Evolutionary conservation across 2,797 vertebrate genomes (phyloP).

Genomic region (Pteropus rufus): DNA sequence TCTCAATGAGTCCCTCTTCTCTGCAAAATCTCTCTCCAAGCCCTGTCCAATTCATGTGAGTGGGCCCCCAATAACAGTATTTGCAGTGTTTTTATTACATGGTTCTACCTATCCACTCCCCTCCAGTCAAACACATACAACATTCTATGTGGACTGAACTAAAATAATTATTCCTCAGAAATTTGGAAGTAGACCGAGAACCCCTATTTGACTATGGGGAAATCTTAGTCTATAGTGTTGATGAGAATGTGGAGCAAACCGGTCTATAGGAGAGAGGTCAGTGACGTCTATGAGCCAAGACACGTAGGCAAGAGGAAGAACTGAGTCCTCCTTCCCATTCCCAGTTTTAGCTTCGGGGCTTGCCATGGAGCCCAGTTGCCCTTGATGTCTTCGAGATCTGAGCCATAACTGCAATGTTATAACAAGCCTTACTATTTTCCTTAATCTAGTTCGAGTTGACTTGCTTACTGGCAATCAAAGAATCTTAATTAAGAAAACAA

Average conservation of each 20-base stretch:
- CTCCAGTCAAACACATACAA: not conserved
- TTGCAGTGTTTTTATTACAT: not conserved
- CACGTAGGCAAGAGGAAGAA: not conserved
- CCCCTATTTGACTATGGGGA: not conserved
- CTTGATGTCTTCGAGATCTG: not conserved
- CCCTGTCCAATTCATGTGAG: not conserved
- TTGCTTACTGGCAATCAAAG: not conserved
- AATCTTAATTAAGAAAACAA: not conserved
- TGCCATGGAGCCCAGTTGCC: not conserved
- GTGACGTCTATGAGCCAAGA: not conserved
- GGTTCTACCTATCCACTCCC: not conserved
- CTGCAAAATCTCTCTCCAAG: not conserved
- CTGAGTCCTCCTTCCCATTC: not conserved
- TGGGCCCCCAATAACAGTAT: not conserved
- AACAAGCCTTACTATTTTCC: not conserved
- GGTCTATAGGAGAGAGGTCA: not conserved
- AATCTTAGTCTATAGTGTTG: not conserved
- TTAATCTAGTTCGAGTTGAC: not conserved
- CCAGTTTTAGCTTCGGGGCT: not conserved
- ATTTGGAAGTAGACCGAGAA: not conserved
- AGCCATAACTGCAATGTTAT: not conserved
- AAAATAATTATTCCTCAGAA: not conserved
- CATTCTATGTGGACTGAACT: not conserved
- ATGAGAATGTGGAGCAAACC: not conserved
- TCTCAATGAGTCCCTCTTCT: not conserved